Conservation (phyloP, 2,888 invertebrate genomes). For the Heliconius charithonia region DNA sequence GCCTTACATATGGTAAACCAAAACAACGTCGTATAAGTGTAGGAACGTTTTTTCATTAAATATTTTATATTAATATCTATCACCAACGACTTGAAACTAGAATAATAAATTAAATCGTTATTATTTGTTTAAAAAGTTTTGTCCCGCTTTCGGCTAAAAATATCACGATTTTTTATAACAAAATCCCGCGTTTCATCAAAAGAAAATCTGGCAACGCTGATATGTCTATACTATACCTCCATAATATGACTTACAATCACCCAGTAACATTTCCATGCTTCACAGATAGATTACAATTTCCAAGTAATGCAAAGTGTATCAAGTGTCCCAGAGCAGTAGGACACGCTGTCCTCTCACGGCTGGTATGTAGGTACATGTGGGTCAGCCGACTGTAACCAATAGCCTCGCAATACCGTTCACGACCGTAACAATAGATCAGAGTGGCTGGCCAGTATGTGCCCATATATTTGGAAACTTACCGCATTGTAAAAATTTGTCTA, state of each 20-base stretch:
- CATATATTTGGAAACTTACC: constrained; percentile 24
- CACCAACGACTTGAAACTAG: too few relatives aligned
- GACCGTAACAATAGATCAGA: constrained; percentile 44
- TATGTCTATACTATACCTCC: too few relatives aligned
- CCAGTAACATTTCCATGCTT: background rate
- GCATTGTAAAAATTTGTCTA: constrained; percentile 14
- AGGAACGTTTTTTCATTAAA: too few relatives aligned
- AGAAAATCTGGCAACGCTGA: too few relatives aligned
- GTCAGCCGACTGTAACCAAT: constrained; percentile 61
- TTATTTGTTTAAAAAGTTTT: too few relatives aligned
- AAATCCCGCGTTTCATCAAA: too few relatives aligned
- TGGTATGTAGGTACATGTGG: constrained; percentile 63
- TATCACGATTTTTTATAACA: too few relatives aligned
- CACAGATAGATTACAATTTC: constrained; percentile 18
- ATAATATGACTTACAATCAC: background rate
- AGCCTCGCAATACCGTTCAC: constrained; percentile 52
- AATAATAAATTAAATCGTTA: too few relatives aligned
- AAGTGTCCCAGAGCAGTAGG: constrained; percentile 30
- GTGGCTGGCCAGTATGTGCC: constrained; percentile 15
- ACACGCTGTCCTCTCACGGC: constrained; percentile 58
- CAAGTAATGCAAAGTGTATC: constrained; percentile 26
- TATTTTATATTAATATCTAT: too few relatives aligned
- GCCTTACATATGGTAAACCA: too few relatives aligned
- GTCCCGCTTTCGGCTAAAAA: too few relatives aligned
- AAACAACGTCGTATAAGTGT: too few relatives aligned